Conservation (phyloP, 2,797 vertebrate species). For the Thaleichthys pacificus region DNA sequence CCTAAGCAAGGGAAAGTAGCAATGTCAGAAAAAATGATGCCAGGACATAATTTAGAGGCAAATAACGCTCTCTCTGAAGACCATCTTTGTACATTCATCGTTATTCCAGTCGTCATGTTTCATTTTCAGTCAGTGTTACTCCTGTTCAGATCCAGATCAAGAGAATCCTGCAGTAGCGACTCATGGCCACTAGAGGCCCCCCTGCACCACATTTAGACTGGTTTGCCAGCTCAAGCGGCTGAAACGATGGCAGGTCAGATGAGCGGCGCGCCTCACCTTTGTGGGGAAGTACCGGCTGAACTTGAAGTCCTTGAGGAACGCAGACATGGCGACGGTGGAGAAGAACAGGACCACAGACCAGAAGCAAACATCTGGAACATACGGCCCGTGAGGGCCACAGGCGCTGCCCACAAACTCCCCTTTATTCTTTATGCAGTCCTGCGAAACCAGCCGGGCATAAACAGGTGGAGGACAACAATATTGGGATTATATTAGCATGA, state of each 20-base stretch:
- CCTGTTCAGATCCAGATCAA: not conserved
- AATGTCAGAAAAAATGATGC: too few relatives aligned
- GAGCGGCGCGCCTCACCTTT: slow-evolving; percentile 77
- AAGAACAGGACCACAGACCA: slow-evolving; percentile 98
- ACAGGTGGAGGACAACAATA: not conserved
- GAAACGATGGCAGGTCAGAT: not conserved
- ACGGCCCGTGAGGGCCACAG: slow-evolving; percentile 91
- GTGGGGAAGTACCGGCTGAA: slow-evolving; percentile 97
- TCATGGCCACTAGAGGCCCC: slow-evolving; percentile 66
- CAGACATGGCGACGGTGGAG: slow-evolving; percentile 90
- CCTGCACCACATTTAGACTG: slow-evolving; percentile 29
- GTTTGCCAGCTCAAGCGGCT: not conserved
- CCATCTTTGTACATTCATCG: not conserved
- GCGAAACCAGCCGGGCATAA: slow-evolving; percentile 26
- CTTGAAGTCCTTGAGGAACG: slow-evolving; percentile 96
- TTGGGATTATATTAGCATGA: slow-evolving; percentile 16
- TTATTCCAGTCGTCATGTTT: not conserved
- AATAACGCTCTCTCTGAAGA: not conserved
- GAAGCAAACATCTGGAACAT: slow-evolving; percentile 94
- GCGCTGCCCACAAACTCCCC: slow-evolving; percentile 92
- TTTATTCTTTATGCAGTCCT: slow-evolving; percentile 87
- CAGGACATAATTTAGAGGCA: not conserved
- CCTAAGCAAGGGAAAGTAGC: slow-evolving; percentile 67
- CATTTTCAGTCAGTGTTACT: not conserved
- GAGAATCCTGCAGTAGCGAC: slow-evolving; percentile 22